These are phyloP conservation scores for Papilio polyxenes DNA, from an alignment of 1,140 invertebrate species.

Conservation along the genomic window DNA sequence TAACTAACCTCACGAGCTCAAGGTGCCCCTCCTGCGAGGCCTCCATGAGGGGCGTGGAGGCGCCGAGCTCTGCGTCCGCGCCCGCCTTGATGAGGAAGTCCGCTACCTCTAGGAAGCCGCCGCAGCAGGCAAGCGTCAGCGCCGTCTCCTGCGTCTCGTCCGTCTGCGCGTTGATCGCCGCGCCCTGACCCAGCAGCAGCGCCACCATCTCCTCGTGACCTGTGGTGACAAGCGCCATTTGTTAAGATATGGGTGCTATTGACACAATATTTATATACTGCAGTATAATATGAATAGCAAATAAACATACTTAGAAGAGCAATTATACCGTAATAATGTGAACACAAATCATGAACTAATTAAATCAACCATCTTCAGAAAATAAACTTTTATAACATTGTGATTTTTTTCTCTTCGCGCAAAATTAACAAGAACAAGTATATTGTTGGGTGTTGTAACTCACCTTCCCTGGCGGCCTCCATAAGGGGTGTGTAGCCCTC, in stretches of 20 bases:
- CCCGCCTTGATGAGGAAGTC: slow-evolving; percentile 97
- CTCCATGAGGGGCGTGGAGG: slow-evolving; percentile 99
- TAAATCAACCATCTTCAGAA: too few relatives aligned
- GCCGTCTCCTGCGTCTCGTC: slow-evolving; percentile 99
- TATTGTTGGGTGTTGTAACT: background rate
- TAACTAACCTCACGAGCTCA: slow-evolving; percentile 88
- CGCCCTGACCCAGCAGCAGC: slow-evolving; percentile 94
- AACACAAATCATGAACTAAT: too few relatives aligned
- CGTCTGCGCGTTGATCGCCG: slow-evolving; percentile 98
- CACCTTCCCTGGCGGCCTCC: slow-evolving; percentile 96
- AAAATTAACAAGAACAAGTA: too few relatives aligned
- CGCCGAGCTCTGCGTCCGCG: slow-evolving; percentile 97
- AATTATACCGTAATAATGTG: too few relatives aligned
- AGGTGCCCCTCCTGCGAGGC: slow-evolving; percentile 98
- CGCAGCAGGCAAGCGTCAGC: slow-evolving; percentile 97
- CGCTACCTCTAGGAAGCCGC: slow-evolving; percentile 98
- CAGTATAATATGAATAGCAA: too few relatives aligned
- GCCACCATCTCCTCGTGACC: slow-evolving; percentile 99
- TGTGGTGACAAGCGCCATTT: slow-evolving; percentile 28
- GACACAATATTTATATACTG: too few relatives aligned
- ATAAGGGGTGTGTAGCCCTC: slow-evolving; percentile 99
- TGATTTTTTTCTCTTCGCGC: background rate
- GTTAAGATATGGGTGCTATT: too few relatives aligned
- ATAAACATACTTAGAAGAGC: too few relatives aligned
- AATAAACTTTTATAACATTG: too few relatives aligned